Conservation (phyloP, 2,113 vertebrate species). For the Hepsetus odoe region DNA sequence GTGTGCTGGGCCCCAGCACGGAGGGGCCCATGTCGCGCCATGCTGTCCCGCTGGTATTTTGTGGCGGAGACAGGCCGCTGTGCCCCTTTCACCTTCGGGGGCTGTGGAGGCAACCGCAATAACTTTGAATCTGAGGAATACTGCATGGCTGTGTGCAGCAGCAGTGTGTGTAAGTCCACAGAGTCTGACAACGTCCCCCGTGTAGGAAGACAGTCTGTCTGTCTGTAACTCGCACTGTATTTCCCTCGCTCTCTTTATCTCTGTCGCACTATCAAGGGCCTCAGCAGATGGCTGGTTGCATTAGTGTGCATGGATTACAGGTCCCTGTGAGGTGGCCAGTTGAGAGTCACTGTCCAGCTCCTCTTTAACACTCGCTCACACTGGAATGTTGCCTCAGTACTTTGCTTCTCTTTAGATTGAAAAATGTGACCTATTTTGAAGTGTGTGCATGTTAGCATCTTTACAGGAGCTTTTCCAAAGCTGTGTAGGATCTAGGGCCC, state of each 20-base stretch:
- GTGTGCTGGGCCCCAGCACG: constrained; percentile 95
- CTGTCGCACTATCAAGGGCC: constrained; percentile 15
- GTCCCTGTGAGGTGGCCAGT: constrained; percentile 13
- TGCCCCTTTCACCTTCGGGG: constrained; percentile 94
- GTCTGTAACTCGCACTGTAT: constrained; percentile 41
- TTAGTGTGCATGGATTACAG: constrained; percentile 48
- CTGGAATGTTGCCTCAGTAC: constrained; percentile 38
- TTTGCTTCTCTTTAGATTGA: constrained; percentile 9
- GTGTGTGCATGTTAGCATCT: not conserved
- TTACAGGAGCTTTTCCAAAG: not conserved
- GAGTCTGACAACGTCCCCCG: constrained; percentile 40
- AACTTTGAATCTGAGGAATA: constrained; percentile 99
- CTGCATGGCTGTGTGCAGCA: constrained; percentile 97
- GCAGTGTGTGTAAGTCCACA: constrained; percentile 92
- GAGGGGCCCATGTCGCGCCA: constrained; percentile 90
- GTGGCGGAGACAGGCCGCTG: constrained; percentile 85
- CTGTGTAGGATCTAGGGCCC: not conserved
- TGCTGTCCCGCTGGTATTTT: constrained; percentile 98
- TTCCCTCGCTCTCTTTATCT: constrained; percentile 28
- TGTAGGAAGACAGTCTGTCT: not conserved
- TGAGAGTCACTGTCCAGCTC: constrained; percentile 9
- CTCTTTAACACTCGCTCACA: not conserved
- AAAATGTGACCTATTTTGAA: not conserved
- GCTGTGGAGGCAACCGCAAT: constrained; percentile 98
- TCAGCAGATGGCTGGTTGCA: constrained; percentile 39